These are phyloP conservation scores for Andrena chrysosceles DNA, from an alignment of 2,888 invertebrate genomes.

Conservation along the genomic window DNA sequence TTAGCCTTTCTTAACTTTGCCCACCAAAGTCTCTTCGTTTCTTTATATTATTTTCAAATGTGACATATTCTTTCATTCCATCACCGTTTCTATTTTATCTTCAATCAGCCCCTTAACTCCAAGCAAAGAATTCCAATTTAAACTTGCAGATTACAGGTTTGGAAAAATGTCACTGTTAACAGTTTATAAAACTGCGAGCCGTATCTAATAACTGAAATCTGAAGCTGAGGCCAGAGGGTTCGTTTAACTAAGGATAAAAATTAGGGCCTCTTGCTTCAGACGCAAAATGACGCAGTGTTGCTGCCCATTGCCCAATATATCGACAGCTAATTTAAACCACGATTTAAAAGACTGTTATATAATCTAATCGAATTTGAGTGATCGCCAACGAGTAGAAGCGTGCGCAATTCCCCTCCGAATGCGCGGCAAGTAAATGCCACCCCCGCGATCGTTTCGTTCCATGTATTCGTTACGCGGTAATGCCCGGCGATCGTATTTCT, in stretches of 20 bases:
- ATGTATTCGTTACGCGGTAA: constrained; percentile 7
- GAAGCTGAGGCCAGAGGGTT: too few relatives aligned
- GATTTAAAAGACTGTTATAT: not conserved
- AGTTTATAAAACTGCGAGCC: too few relatives aligned
- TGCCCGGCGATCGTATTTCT: constrained; percentile 40
- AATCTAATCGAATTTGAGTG: not conserved
- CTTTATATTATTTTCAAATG: not conserved
- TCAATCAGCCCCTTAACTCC: not conserved
- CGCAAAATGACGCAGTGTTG: too few relatives aligned
- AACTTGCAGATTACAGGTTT: too few relatives aligned
- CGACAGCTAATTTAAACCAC: not conserved
- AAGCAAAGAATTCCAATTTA: not conserved
- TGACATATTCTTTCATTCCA: not conserved
- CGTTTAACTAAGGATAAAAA: too few relatives aligned
- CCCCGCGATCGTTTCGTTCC: not conserved
- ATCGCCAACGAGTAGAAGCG: not conserved
- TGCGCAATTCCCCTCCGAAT: not conserved
- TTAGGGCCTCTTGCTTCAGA: too few relatives aligned
- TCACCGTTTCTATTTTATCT: not conserved
- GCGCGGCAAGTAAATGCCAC: constrained; percentile 27
- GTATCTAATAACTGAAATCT: too few relatives aligned
- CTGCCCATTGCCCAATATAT: too few relatives aligned
- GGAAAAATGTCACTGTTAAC: too few relatives aligned
- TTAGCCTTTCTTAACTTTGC: constrained; percentile 20
- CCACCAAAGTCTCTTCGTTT: not conserved